Percentiles rank a stretch among this genome's conserved stretches.
Evolutionary conservation across 2,113 vertebrate species (phyloP).

Genomic region (Toxotes jaculatrix): DNA sequence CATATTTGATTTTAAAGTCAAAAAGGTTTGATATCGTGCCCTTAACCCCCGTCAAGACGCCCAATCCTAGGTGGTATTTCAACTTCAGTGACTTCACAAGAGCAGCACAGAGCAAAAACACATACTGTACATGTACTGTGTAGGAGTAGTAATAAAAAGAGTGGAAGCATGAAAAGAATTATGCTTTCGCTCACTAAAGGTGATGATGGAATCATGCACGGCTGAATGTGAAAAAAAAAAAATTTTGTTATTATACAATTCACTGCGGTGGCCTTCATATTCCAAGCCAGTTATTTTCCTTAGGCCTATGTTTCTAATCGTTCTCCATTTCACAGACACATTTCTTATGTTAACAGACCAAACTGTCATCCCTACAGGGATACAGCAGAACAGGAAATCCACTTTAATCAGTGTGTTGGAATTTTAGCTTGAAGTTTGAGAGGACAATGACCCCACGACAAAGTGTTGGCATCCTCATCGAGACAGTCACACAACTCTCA

Average conservation of each 20-base stretch:
- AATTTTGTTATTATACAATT: background rate
- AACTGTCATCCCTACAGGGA: conserved; percentile 19
- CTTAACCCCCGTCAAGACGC: background rate
- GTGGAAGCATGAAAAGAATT: background rate
- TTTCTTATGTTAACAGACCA: conserved; percentile 32
- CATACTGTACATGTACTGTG: background rate
- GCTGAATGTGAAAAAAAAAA: conserved; percentile 6
- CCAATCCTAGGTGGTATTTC: background rate
- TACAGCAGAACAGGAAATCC: conserved; percentile 54
- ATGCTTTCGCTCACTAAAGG: background rate
- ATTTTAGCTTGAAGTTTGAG: conserved; percentile 32
- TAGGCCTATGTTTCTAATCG: conserved; percentile 50
- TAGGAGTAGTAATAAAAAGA: background rate
- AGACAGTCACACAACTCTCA: background rate
- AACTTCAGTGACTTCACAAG: background rate
- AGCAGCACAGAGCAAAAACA: conserved; percentile 11
- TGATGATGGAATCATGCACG: background rate
- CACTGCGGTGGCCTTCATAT: conserved; percentile 11
- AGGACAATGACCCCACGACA: conserved; percentile 50
- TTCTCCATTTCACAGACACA: conserved; percentile 47
- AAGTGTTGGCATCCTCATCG: conserved; percentile 33
- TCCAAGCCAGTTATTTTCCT: conserved; percentile 48
- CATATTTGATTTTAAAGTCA: background rate
- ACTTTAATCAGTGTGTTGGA: conserved; percentile 36
- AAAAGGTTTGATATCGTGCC: background rate